A percentile compares a stretch with the other conserved stretches of the same genome.
These are phyloP conservation scores for Unio delphinus DNA, from an alignment of 2,888 invertebrate species.

Conservation along the genomic window DNA sequence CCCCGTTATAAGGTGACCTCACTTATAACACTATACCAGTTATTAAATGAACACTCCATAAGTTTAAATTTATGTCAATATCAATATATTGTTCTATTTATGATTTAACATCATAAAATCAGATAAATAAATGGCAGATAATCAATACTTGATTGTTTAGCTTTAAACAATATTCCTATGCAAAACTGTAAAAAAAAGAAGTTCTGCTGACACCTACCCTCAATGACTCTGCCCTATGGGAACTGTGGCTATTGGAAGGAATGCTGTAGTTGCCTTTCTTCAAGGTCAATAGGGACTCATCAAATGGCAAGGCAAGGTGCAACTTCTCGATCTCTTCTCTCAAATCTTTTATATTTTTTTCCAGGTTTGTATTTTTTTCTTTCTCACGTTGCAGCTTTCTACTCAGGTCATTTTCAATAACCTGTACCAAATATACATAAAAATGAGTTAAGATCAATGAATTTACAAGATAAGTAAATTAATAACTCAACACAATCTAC, in stretches of 20 bases:
- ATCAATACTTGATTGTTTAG: not conserved
- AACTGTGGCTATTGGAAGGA: conserved; percentile 49
- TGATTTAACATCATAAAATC: no score
- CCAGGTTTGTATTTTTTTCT: conserved; percentile 56
- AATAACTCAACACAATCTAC: no score
- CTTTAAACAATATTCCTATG: not conserved
- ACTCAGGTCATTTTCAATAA: conserved; percentile 55
- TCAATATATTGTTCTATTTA: no score
- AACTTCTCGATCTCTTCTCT: conserved; percentile 60
- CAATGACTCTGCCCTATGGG: conserved; percentile 41
- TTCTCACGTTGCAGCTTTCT: conserved; percentile 58
- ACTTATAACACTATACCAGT: no score
- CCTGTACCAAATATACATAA: conserved; percentile 33
- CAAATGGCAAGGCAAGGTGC: conserved; percentile 53
- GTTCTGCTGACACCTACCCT: conserved; percentile 44
- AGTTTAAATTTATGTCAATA: no score
- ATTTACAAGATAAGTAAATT: no score
- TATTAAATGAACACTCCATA: no score
- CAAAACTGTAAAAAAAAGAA: conserved; percentile 4
- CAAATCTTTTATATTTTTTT: conserved; percentile 53
- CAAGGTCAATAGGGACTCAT: conserved; percentile 39
- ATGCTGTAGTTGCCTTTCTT: conserved; percentile 47
- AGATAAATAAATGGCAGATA: not conserved
- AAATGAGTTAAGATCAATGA: no score
- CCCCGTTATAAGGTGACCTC: no score